Conservation (phyloP, 1,140 invertebrate genomes). For the Camponotus floridanus region DNA sequence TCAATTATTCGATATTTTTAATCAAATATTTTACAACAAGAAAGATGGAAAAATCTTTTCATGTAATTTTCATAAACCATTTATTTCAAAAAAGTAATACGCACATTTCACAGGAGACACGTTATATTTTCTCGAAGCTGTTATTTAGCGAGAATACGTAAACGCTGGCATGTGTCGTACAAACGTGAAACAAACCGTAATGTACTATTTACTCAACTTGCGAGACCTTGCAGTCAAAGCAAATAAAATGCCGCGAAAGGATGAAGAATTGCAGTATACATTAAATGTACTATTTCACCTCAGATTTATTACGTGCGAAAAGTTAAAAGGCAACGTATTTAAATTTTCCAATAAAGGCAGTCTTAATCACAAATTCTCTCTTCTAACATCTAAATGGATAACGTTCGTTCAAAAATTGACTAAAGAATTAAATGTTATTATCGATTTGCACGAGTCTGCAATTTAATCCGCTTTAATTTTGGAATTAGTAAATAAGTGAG, state of each 20-base stretch:
- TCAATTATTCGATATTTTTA: background rate
- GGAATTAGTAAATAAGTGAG: background rate
- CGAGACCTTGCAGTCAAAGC: slow-evolving; percentile 37
- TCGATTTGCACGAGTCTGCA: background rate
- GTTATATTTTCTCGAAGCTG: slow-evolving; percentile 4
- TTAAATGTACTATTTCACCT: slow-evolving; percentile 18
- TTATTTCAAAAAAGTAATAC: background rate
- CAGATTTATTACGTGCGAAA: slow-evolving; percentile 36
- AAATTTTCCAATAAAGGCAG: background rate
- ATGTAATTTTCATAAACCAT: background rate
- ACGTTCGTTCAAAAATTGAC: background rate
- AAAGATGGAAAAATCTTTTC: background rate
- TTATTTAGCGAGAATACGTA: background rate
- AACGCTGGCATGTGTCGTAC: background rate
- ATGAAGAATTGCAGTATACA: slow-evolving; percentile 27
- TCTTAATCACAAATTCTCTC: background rate
- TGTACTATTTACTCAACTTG: slow-evolving; percentile 44
- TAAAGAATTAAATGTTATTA: background rate
- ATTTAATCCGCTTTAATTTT: background rate
- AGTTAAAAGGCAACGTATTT: background rate
- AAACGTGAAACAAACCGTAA: slow-evolving; percentile 45
- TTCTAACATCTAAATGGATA: background rate
- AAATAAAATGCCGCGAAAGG: slow-evolving; percentile 18
- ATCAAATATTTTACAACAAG: background rate
- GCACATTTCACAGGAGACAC: background rate